phyloP scores from a whole-genome alignment of 1,140 invertebrate genomes.

The Megalopta genalis region DNA sequence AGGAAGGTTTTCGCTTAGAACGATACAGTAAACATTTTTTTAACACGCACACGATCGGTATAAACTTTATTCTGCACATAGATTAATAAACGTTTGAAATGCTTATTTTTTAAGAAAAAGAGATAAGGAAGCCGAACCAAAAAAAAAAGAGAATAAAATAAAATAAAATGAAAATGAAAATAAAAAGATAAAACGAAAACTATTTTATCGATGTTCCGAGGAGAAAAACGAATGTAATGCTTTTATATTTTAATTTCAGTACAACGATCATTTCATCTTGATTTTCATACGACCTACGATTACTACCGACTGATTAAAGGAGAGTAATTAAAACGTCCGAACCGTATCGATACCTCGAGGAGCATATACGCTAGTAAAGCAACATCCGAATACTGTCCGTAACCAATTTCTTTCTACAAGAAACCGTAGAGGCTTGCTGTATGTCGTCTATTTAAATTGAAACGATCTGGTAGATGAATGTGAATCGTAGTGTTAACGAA shows the following conservation, averaged over 20 bases:
- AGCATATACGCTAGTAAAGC: neutral
- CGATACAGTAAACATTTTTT: neutral
- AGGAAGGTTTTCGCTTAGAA: neutral
- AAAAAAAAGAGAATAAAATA: too few species aligned
- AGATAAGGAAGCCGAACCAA: neutral
- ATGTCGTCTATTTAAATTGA: slow-evolving; percentile 36
- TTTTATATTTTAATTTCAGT: slow-evolving; percentile 7
- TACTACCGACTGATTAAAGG: too few species aligned
- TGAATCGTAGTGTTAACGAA: slow-evolving; percentile 17
- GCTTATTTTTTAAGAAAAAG: neutral
- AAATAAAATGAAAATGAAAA: too few species aligned
- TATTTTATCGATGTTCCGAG: neutral
- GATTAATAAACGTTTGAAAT: too few species aligned
- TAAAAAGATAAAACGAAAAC: too few species aligned
- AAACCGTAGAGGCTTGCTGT: slow-evolving; percentile 34
- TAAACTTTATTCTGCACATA: neutral
- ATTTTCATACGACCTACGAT: neutral
- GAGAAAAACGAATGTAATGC: neutral
- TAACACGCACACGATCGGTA: neutral
- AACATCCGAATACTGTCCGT: neutral
- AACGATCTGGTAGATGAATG: slow-evolving; percentile 41
- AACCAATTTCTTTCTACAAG: slow-evolving; percentile 27
- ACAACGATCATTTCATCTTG: neutral
- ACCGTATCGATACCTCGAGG: neutral
- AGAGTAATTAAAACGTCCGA: neutral